Percentiles rank a stretch among this genome's conserved stretches.
Conservation (phyloP, 1,140 invertebrate genomes). For the Scaptomyza graminum region DNA sequence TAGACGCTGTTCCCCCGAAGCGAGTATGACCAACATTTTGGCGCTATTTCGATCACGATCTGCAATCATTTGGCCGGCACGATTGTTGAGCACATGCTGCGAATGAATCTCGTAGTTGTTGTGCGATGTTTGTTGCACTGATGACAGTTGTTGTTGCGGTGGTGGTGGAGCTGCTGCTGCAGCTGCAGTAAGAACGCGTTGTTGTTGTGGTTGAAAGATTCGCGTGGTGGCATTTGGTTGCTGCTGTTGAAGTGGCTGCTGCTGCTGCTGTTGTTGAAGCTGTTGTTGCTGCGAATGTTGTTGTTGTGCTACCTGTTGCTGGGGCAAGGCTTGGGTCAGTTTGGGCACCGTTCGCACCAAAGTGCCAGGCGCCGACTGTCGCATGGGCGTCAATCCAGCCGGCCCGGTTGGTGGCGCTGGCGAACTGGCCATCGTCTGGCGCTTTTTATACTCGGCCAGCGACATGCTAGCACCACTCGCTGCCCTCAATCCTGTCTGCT, state of each 20-base stretch:
- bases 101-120: slow-evolving; percentile 83
- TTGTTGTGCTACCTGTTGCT: slow-evolving; percentile 4
- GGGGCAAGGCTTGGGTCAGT: slow-evolving; percentile 28
- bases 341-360: slow-evolving; percentile 57
- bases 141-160: slow-evolving; percentile 43
- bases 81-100: slow-evolving; percentile 79
- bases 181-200: slow-evolving; percentile 19
- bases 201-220: slow-evolving; percentile 21
- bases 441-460: slow-evolving; percentile 73
- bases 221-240: slow-evolving; percentile 19
- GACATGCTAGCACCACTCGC: slow-evolving; percentile 68
- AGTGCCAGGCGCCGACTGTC: slow-evolving; percentile 26
- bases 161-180: slow-evolving; percentile 1
- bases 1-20: slow-evolving; percentile 89
- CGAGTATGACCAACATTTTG: slow-evolving; percentile 90
- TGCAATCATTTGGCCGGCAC: slow-evolving; percentile 64
- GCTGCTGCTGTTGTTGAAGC: slow-evolving; percentile 30
- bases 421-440: slow-evolving; percentile 48
- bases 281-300: background rate
- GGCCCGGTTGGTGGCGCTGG: slow-evolving; percentile 4
- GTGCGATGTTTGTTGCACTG: slow-evolving; percentile 76
- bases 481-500: slow-evolving; percentile 46
- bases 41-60: slow-evolving; percentile 86
- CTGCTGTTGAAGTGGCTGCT: slow-evolving; percentile 25
- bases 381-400: slow-evolving; percentile 38